A percentile compares a stretch with the other conserved stretches of the same genome.
Conservation (phyloP, 2,888 invertebrate genomes). For the Lathronympha strigana region DNA sequence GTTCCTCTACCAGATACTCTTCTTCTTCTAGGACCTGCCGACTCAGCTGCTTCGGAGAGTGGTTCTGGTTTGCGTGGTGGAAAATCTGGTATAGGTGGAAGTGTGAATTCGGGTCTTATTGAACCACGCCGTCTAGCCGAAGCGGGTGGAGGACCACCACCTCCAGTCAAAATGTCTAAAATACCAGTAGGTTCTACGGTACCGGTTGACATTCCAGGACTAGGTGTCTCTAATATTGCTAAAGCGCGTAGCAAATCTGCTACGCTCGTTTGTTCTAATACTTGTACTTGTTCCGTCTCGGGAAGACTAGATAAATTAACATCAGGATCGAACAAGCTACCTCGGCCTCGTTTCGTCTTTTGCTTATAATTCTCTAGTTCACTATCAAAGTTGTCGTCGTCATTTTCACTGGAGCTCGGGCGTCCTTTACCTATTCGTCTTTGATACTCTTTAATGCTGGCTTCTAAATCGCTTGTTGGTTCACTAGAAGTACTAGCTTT, state of each 20-base stretch:
- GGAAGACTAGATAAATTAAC: constrained; percentile 70
- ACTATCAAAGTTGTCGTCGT: constrained; percentile 57
- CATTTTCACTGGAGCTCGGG: constrained; percentile 62
- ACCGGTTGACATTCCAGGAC: constrained; percentile 51
- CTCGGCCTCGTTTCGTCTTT: constrained; percentile 71
- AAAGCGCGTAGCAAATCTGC: constrained; percentile 92
- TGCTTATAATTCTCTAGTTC: constrained; percentile 73
- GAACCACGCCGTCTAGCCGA: constrained; percentile 68
- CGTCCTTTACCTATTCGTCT: constrained; percentile 65
- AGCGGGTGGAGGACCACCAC: constrained; percentile 49
- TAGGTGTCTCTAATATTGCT: constrained; percentile 85
- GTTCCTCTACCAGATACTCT: constrained; percentile 74
- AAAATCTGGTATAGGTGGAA: constrained; percentile 55
- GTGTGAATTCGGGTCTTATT: constrained; percentile 64
- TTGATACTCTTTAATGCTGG: constrained; percentile 73
- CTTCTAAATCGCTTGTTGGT: constrained; percentile 66
- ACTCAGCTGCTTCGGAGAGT: constrained; percentile 57
- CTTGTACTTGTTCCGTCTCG: constrained; percentile 81
- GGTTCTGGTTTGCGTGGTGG: constrained; percentile 49
- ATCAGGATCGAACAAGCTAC: constrained; percentile 77
- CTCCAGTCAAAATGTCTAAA: constrained; percentile 59
- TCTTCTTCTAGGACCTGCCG: constrained; percentile 67
- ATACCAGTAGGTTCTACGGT: constrained; percentile 56
- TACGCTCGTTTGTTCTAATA: constrained; percentile 92
- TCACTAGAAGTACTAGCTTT: constrained; percentile 66